phyloP scores from a whole-genome alignment of 2,888 invertebrate genomes.

The Carpatolechia fugitivella region DNA sequence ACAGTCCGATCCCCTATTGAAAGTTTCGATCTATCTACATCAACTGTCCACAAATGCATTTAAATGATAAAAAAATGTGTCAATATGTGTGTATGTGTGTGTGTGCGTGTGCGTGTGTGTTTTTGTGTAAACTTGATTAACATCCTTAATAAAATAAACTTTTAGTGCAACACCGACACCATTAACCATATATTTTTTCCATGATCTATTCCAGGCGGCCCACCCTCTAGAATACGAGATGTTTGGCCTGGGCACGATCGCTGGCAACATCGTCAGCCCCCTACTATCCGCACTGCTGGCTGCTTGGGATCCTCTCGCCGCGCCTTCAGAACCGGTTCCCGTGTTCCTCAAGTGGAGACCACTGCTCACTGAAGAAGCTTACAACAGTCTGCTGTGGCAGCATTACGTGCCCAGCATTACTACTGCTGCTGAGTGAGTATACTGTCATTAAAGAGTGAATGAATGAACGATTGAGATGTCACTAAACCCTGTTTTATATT shows the following conservation, averaged over 20 bases:
- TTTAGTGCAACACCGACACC: too few relatives aligned
- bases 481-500: too few relatives aligned
- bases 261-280: conserved; percentile 91
- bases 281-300: conserved; percentile 86
- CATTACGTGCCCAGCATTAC: conserved; percentile 93
- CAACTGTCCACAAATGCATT: too few relatives aligned
- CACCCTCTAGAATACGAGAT: conserved; percentile 85
- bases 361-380: conserved; percentile 84
- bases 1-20: too few relatives aligned
- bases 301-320: conserved; percentile 88
- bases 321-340: conserved; percentile 82
- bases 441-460: neutral
- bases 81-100: too few relatives aligned
- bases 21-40: too few relatives aligned
- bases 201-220: conserved; percentile 37
- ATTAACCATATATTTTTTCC: conserved; percentile 5
- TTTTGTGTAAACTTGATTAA: too few relatives aligned
- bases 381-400: conserved; percentile 92
- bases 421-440: conserved; percentile 83
- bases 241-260: conserved; percentile 90
- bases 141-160: too few relatives aligned
- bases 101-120: too few relatives aligned
- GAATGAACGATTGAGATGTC: neutral
- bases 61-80: too few relatives aligned
- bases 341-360: conserved; percentile 85